These are phyloP conservation scores for Clitarchus hookeri DNA, from an alignment of 2,888 invertebrate genomes.

Conservation along the genomic window DNA sequence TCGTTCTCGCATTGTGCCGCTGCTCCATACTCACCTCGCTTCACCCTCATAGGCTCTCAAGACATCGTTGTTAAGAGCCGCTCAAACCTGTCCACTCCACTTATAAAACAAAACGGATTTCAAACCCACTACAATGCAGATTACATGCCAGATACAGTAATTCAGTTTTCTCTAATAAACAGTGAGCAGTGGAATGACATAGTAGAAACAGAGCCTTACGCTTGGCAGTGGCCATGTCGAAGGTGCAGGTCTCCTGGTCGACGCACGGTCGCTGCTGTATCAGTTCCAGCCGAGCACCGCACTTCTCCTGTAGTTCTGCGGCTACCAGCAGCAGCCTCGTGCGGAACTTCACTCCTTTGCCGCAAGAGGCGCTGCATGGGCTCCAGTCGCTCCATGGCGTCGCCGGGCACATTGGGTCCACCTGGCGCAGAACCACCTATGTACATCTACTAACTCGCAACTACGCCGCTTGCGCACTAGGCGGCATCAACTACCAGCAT, in stretches of 20 bases:
- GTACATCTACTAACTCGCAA: neutral
- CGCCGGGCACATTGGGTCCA: conserved; percentile 64
- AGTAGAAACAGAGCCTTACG: conserved; percentile 57
- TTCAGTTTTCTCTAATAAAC: no score
- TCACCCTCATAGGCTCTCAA: no score
- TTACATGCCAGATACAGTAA: no score
- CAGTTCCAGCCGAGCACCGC: conserved; percentile 70
- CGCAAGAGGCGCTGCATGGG: conserved; percentile 88
- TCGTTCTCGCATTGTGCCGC: no score
- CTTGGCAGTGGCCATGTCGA: conserved; percentile 77
- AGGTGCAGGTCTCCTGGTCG: conserved; percentile 68
- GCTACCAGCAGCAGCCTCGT: conserved; percentile 73
- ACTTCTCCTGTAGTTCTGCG: conserved; percentile 66
- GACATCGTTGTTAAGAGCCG: no score
- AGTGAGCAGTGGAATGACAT: no score
- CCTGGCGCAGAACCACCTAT: conserved; percentile 45
- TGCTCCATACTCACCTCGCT: no score
- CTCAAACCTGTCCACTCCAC: no score
- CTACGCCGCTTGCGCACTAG: no score
- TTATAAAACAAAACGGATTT: no score
- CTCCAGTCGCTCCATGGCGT: conserved; percentile 92
- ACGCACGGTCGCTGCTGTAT: conserved; percentile 75
- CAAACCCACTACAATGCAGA: no score
- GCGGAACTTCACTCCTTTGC: conserved; percentile 74
- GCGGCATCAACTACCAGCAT: no score